Evolutionary conservation across 2,888 invertebrate species (phyloP).

Genomic region (Drosophila flavopinicola): DNA sequence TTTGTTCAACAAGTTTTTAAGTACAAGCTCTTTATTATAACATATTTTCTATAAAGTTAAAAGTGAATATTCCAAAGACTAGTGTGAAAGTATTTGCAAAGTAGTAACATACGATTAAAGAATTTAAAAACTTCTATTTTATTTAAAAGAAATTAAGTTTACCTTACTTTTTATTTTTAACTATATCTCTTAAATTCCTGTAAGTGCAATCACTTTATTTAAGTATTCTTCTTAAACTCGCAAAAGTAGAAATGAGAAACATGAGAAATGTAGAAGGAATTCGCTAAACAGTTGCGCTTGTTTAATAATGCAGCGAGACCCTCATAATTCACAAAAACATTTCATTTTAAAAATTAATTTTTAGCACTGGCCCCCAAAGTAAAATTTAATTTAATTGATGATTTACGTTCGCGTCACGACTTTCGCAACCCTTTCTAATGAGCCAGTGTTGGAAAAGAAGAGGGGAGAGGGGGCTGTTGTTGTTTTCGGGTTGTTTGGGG

Average conservation of each 20-base stretch:
- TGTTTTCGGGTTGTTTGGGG: conserved; percentile 37
- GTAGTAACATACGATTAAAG: too few species aligned
- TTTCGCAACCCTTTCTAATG: conserved; percentile 62
- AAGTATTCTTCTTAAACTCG: neutral
- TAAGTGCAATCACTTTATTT: neutral
- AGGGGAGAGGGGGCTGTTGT: neutral
- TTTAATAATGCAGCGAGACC: conserved; percentile 40
- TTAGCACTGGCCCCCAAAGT: conserved; percentile 61
- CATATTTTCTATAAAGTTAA: too few species aligned
- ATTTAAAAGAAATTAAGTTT: too few species aligned
- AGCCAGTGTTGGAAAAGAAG: conserved; percentile 11
- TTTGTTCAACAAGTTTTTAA: too few species aligned
- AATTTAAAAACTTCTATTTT: too few species aligned
- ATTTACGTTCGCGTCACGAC: conserved; percentile 59
- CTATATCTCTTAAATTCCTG: too few species aligned
- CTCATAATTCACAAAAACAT: conserved; percentile 66
- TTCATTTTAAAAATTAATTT: conserved; percentile 76
- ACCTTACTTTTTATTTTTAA: too few species aligned
- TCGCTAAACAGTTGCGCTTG: neutral
- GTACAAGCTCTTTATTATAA: too few species aligned
- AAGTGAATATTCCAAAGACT: too few species aligned
- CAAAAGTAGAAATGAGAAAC: neutral
- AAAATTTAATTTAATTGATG: conserved; percentile 76
- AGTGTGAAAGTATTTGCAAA: too few species aligned
- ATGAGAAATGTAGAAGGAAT: neutral